Base-by-base conservation (phyloP, 2,113 vertebrate genomes). In the Tenebrosternarchus preto region DNA sequence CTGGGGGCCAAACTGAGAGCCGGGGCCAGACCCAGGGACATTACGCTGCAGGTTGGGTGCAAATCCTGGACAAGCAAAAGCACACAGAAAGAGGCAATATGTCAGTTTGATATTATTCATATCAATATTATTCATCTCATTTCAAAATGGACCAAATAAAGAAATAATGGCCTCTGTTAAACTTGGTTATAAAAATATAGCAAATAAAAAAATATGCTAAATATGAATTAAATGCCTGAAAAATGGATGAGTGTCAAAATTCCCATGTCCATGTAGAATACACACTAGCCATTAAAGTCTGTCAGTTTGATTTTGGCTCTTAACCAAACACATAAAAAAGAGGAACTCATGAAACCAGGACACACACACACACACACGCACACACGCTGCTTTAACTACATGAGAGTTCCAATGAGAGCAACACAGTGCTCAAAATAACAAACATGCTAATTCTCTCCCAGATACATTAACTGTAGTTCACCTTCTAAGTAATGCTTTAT, bases 1-100 rank as follows among this genome's bases (percentile, higher is more conserved):
- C 72, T 96, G 96, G 89, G 94, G 89, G 88, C 92, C 93, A 87
- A 95, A 97, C 73, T 96, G 95, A 73, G 95, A 91, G 87, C 95
- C 93, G 56, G 93, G 93, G 59, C 93, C 33, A 36, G 6, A 12
- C 43, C 43, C 43, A 12, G 43, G 43, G 43, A 50, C 90, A 80
- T 93, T 94, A 84, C 95, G 93, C 85, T 96, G 96, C 79, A 96
- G 90, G 86, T 93, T 91, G 83, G 95, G 80, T 87, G 94, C 93
- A 84, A 95, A 96, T 86, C 95, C 96, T 97, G 82, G 12, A 86
- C 78, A 39, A 15, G 43, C 43, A 50, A 15, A 75, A 77, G 17
- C 12, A 3, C n/a, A 77, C 43, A 66, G 5, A 19, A 36, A n/a
- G 27, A 55, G 5, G 20, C 20, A 43, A 19, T 39, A 1, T 79